Evolutionary conservation across 1,140 invertebrate genomes (phyloP).

Genomic region (Drosophila chauvacae): DNA sequence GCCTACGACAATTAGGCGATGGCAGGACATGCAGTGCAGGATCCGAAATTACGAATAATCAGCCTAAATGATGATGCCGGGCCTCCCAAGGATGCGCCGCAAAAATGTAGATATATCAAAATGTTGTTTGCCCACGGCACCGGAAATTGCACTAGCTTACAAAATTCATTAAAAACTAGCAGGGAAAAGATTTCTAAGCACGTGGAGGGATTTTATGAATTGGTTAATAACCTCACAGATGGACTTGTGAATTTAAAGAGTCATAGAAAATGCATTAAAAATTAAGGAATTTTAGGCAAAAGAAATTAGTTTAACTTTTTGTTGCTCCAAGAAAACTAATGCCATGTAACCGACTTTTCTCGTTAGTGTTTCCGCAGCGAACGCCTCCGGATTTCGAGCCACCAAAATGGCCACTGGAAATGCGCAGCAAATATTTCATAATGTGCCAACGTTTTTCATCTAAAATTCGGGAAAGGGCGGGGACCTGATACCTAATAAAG

Average conservation of each 20-base stretch:
- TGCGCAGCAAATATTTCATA: constrained; percentile 56
- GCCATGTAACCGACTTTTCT: constrained; percentile 54
- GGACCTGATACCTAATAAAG: constrained; percentile 39
- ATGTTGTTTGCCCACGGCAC: constrained; percentile 34
- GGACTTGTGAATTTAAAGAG: not conserved
- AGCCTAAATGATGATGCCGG: constrained; percentile 38
- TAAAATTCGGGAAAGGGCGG: constrained; percentile 13
- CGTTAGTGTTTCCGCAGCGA: constrained; percentile 62
- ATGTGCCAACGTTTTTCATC: constrained; percentile 44
- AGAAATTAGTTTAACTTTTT: not conserved
- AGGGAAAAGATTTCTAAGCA: not conserved
- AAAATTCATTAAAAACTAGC: not conserved
- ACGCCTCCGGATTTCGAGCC: constrained; percentile 5
- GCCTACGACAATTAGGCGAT: constrained; percentile 40
- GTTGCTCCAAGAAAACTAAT: not conserved
- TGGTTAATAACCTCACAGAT: not conserved
- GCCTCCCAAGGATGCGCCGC: constrained; percentile 7
- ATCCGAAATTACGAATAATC: constrained; percentile 52
- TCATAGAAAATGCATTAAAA: not conserved
- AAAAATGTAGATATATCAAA: constrained; percentile 15
- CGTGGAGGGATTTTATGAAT: not conserved
- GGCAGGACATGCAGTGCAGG: constrained; percentile 11
- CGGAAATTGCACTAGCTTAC: constrained; percentile 35
- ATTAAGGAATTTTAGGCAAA: no score
- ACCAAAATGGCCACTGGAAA: constrained; percentile 23